These are phyloP conservation scores for Syrrhaptes paradoxus DNA, from an alignment of 2,113 vertebrate genomes.

Conservation along the genomic window DNA sequence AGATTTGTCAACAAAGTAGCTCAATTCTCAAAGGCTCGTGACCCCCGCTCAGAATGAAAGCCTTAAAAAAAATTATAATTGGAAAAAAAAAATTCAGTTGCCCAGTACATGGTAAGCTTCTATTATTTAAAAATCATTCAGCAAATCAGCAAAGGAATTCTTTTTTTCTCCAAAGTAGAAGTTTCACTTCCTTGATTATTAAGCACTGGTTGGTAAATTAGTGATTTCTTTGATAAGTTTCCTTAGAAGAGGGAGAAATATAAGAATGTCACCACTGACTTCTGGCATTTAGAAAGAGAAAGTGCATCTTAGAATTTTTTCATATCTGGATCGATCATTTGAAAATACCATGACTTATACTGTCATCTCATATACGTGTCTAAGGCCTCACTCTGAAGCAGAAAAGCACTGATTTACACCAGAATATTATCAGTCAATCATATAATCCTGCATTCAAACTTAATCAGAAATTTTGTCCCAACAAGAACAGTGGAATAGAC, in stretches of 20 bases:
- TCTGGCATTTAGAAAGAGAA: slow-evolving; percentile 11
- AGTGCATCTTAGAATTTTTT: slow-evolving; percentile 3
- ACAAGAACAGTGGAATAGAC: background rate
- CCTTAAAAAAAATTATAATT: slow-evolving; percentile 1
- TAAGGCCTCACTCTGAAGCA: background rate
- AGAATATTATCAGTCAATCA: background rate
- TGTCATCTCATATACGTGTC: background rate
- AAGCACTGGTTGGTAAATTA: slow-evolving; percentile 35
- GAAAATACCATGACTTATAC: background rate
- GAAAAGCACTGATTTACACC: background rate
- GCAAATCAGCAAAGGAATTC: slow-evolving; percentile 44
- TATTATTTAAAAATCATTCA: slow-evolving; percentile 61
- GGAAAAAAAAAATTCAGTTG: background rate
- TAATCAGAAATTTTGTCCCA: background rate
- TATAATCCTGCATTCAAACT: background rate
- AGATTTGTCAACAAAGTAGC: slow-evolving; percentile 67
- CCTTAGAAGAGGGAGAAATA: slow-evolving; percentile 27
- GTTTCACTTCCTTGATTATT: slow-evolving; percentile 60
- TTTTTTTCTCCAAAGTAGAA: slow-evolving; percentile 47
- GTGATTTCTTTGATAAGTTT: slow-evolving; percentile 54
- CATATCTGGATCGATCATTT: slow-evolving; percentile 6
- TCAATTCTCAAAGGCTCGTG: slow-evolving; percentile 65
- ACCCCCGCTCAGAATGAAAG: slow-evolving; percentile 66
- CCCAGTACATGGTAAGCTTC: slow-evolving; percentile 46
- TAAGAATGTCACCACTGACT: slow-evolving; percentile 32